phyloP scores from a whole-genome alignment of 2,797 vertebrate species.

The Pelochelys cantorii region DNA sequence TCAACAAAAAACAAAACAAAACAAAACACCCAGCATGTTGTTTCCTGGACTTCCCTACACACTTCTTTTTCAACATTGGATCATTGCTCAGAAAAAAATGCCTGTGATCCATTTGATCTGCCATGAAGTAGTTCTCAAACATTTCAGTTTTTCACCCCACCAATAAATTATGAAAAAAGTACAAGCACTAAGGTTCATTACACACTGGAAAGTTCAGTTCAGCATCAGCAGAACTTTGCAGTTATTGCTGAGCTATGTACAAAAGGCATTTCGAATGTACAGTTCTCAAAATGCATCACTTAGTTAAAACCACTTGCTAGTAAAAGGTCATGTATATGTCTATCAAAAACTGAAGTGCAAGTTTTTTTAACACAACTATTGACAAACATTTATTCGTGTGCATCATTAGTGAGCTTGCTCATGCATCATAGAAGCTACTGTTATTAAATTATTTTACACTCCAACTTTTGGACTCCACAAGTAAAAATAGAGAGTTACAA shows the following conservation, averaged over 20 bases:
- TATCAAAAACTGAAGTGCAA: slow-evolving; percentile 7
- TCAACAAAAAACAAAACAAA: neutral
- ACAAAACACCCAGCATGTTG: neutral
- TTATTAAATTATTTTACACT: neutral
- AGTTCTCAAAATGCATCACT: slow-evolving; percentile 50
- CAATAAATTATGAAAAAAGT: slow-evolving; percentile 13
- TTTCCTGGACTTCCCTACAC: neutral
- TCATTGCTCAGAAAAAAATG: slow-evolving; percentile 20
- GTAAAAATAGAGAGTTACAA: neutral
- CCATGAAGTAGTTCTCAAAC: slow-evolving; percentile 37
- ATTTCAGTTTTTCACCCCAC: neutral
- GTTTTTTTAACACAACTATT: neutral
- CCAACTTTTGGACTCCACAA: neutral
- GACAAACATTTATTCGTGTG: neutral
- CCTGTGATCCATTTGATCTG: slow-evolving; percentile 14
- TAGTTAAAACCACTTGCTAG: slow-evolving; percentile 49
- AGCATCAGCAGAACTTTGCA: slow-evolving; percentile 45
- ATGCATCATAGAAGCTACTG: slow-evolving; percentile 28
- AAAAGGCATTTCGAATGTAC: slow-evolving; percentile 66
- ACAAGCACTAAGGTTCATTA: slow-evolving; percentile 41
- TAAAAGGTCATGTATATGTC: slow-evolving; percentile 43
- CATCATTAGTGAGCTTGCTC: neutral
- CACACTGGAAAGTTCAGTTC: neutral
- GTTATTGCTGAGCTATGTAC: slow-evolving; percentile 53
- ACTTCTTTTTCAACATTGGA: slow-evolving; percentile 14